Base-by-base conservation (phyloP, 2,797 vertebrate species). In the Sebastes iracundus region DNA sequence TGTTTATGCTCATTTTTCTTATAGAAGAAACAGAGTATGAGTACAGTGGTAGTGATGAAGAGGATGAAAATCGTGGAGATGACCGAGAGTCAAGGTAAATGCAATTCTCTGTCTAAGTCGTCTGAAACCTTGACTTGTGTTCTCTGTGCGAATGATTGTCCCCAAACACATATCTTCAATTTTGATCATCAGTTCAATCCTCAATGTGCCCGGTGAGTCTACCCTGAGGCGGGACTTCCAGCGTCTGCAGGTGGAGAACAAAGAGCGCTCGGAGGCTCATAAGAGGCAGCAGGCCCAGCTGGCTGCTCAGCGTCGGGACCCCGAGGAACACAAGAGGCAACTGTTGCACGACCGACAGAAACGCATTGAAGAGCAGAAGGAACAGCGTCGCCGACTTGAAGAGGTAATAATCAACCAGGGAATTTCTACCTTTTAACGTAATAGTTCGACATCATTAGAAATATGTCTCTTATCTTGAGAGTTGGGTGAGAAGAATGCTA, bases 1-100 rank as follows among this genome's bases (percentile, higher is more conserved):
- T 58, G 22, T 75, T 22, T 18, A 14, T 77, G 79, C 27, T 28
- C 1, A 33, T 63, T 81, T 73, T 42, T 3, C 56, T 75, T 46
- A 10, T 88, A 99, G 97, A 99, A 82, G 97, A 99, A 94, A 99
- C 97, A 0, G 97, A 99, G 76, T 98, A 98, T 0, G 97, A 99
- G 75, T 99, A 99, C 92, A 99, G 97, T 1, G 97, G 97, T 66
- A 99, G 97, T 12, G 97, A 98, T 79, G 97, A 99, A 77, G 97
- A 99, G 55, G 97, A 99, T 5, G 97, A 98, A 85, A 97, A 97
- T 85, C 96, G 96, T 2, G 96, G 97, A 2, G 97, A 98, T 73
- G 97, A 99, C 83, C 88, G 97, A 79, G 97, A 99, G 90, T 97
- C 97, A 5, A 99, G 97, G 97, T 98, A 94, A 77, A 33, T 18